Evolutionary conservation across 2,797 vertebrate species (phyloP).

Genomic region (Enteromius trimaculatus): DNA sequence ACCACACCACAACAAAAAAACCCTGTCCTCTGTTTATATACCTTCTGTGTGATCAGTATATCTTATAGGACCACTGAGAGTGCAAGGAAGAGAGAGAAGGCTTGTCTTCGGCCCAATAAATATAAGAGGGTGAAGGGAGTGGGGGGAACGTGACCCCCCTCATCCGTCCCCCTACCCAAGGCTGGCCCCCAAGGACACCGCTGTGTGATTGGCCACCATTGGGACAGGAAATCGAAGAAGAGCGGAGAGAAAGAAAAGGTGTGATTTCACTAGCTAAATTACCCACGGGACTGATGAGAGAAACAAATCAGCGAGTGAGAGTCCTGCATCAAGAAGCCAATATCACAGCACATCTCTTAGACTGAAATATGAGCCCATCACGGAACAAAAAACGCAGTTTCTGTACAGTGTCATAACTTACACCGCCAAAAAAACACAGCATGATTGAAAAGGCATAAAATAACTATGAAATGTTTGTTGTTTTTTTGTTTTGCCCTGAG

Average conservation of each 20-base stretch:
- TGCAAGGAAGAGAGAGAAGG: conserved; percentile 49
- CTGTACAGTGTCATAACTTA: conserved; percentile 31
- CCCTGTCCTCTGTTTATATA: conserved; percentile 38
- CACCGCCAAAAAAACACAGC: conserved; percentile 17
- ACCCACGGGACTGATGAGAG: conserved; percentile 78
- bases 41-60: conserved; percentile 64
- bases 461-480: not conserved
- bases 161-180: conserved; percentile 62
- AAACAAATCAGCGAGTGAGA: conserved; percentile 69
- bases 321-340: conserved; percentile 35
- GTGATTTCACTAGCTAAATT: conserved; percentile 84
- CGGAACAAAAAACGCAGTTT: conserved; percentile 28
- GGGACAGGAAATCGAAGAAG: conserved; percentile 86
- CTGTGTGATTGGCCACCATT: conserved; percentile 79
- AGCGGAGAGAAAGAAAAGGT: conserved; percentile 76
- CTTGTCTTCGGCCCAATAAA: conserved; percentile 78
- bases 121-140: conserved; percentile 50
- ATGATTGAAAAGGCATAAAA: conserved; percentile 1
- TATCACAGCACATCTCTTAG: conserved; percentile 40
- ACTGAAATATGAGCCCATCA: conserved; percentile 38
- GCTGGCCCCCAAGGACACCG: conserved; percentile 78
- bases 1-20: conserved; percentile 2
- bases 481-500: not conserved
- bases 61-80: conserved; percentile 46
- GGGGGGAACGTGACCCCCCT: conserved; percentile 54